Evolutionary conservation across 1,140 invertebrate genomes (phyloP), one percentile per base, ranked within the genome.

Genomic region (Proctacanthus coquilletti): DNA sequence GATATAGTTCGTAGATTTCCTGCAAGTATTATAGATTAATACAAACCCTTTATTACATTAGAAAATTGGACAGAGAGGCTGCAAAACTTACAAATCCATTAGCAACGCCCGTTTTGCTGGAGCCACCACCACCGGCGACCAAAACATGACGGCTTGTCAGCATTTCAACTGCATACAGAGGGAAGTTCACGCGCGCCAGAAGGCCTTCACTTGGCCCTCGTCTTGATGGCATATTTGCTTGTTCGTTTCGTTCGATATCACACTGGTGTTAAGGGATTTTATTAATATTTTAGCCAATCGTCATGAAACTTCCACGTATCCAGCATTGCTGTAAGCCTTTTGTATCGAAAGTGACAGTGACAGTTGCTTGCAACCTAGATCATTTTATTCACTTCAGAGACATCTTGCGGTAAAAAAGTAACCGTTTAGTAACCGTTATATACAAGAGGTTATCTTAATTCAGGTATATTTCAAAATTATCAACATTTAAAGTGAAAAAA

Each of bases 91-190:
- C 89, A 69, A 97, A 91, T 62, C 86, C 85, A 73, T 98, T 97
- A 13, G 80, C 77, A 40, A 98, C 82, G 17, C 93, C 93, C 30
- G 91, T 96, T 64, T 92, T 95, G 14, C 88, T 80, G 13, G 83
- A 80, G 34, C 93, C 93, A 38, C 93, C 93, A 34, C 93, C 93
- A 30, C 93, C 93, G 43, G 84, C 91, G 20, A 97, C 86, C 32
- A 97, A 63, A 49, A 97, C 77, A 67, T 97, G 89, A 41, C 88
- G 74, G 63, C 81, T 86, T 18, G 85, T 88, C 21, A 98, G 64
- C 64, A 85, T 82, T 60, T 88, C 80, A 17, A 96, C 66, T 2
- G 80, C 79, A 59, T 95, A 98, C 14, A 92, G 66, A 1, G 91
- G 92, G 66, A 93, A 95, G 72, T 93, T 89, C 21, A 92, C 80